Conservation (phyloP, 2,888 invertebrate genomes). For the Hypomecis punctinalis region DNA sequence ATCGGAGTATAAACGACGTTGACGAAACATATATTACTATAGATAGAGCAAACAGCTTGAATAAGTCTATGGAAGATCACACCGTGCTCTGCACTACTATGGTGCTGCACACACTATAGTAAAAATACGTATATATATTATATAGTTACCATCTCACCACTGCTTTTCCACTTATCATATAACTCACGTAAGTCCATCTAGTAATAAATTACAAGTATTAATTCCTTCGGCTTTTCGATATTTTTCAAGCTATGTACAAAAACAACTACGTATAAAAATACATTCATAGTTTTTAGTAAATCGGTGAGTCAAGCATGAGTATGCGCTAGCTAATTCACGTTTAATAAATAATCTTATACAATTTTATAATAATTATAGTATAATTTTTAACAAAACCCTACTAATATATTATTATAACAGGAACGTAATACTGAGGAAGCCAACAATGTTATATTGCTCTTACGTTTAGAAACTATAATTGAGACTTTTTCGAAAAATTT, state of each 20-base stretch:
- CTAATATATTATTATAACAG: conserved; percentile 29
- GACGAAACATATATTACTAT: conserved; percentile 2
- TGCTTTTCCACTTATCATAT: conserved; percentile 57
- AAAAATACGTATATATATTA: conserved; percentile 23
- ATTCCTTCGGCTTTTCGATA: conserved; percentile 17
- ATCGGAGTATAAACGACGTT: neutral
- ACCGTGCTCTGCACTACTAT: conserved; percentile 21
- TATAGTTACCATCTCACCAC: conserved; percentile 64
- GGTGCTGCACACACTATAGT: conserved; percentile 26
- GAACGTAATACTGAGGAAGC: conserved; percentile 40
- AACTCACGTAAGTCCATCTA: conserved; percentile 69
- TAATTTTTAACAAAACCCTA: conserved; percentile 5
- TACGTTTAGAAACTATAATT: neutral
- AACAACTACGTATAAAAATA: conserved; percentile 48
- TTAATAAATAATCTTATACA: conserved; percentile 8
- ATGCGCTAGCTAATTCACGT: conserved; percentile 24
- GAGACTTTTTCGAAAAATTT: neutral
- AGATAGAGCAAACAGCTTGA: neutral
- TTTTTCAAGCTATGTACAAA: conserved; percentile 27
- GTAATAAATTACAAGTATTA: conserved; percentile 42
- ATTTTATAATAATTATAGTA: conserved; percentile 4
- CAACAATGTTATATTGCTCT: conserved; percentile 1
- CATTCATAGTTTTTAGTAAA: conserved; percentile 35
- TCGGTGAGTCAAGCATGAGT: conserved; percentile 36
- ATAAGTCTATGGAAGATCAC: conserved; percentile 34